Evolutionary conservation across 2,797 vertebrate genomes (phyloP).

Genomic region (Discoglossus pictus): DNA sequence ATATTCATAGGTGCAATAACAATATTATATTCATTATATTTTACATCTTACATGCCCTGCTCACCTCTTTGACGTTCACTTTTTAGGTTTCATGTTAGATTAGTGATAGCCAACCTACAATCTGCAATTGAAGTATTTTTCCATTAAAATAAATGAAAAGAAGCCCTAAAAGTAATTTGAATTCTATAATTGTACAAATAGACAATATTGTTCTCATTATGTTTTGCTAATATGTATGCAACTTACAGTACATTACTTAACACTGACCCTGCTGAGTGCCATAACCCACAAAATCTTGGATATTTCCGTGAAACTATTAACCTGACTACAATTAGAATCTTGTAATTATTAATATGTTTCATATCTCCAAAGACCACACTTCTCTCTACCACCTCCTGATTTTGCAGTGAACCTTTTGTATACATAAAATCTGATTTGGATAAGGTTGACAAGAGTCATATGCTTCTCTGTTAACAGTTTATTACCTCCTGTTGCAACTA

Average conservation of each 20-base stretch:
- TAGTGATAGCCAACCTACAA: too few relatives aligned
- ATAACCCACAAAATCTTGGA: conserved; percentile 20
- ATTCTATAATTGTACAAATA: background rate
- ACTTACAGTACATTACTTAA: conserved; percentile 28
- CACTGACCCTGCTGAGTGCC: conserved; percentile 15
- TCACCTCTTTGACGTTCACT: too few relatives aligned
- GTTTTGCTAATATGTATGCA: conserved; percentile 23
- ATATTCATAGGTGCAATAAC: too few relatives aligned
- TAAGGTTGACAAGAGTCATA: conserved; percentile 32
- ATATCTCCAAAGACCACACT: too few relatives aligned
- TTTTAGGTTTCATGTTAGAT: too few relatives aligned
- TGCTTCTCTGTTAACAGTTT: conserved; percentile 19
- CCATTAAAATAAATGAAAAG: too few relatives aligned
- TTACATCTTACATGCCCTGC: too few relatives aligned
- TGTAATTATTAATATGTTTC: background rate
- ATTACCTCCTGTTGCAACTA: conserved; percentile 12
- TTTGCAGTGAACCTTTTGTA: background rate
- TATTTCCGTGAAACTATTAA: conserved; percentile 19
- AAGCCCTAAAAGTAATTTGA: too few relatives aligned
- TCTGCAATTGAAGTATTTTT: too few relatives aligned
- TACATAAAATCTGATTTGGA: conserved; percentile 14
- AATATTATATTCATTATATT: too few relatives aligned
- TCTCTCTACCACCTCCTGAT: background rate
- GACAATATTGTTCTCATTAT: conserved; percentile 7
- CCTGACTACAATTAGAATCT: conserved; percentile 17